Evolutionary conservation across 1,140 invertebrate species (phyloP), one percentile per base, ranked within the genome.

Genomic region (Lepidurus couesii): DNA sequence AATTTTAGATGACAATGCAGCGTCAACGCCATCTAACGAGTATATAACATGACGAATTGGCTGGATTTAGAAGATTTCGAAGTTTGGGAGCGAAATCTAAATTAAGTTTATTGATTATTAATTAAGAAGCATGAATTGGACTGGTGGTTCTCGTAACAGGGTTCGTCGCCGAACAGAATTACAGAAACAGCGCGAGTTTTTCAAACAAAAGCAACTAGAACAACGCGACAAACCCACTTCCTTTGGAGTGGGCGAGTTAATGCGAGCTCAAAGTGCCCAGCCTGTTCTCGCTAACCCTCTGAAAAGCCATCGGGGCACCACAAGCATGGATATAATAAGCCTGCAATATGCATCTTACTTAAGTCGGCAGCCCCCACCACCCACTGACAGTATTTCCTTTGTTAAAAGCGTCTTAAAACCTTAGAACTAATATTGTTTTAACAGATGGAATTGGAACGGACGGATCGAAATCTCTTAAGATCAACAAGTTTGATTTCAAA

Each of bases 91-190:
- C 34, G 34, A 34, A 34, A 34, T 34, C 34, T 0, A 34, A 34
- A 34, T 34, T 34, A 2, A 34, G 2, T 34, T 34, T 34, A 1
- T 34, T 4, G 34, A 34, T 3, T 24, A 24, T 24, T 53, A 53
- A n/a, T 53, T 13, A 47, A 16, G 45, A 65, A 65, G n/a, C 53
- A 65, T 65, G 53, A 65, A 65, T 16, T 65, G 53, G 53, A 65
- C 53, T n/a, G 53, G 53, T 10, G 53, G 53, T 21, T 65, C 53
- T 13, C 16, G 53, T 13, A 65, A 65, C 13, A 13, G 53, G 1
- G 53, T 65, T 7, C 53, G 53, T 65, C 53, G 53, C 9, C 16
- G 6, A n/a, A 65, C 6, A 16, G 53, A 65, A n/a, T 65, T 65
- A 3, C 53, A 65, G 13, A 65, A 65, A 65, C 53, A 65, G 21